Conservation (phyloP, 2,797 vertebrate genomes). For the Emydoidea blandingii region DNA sequence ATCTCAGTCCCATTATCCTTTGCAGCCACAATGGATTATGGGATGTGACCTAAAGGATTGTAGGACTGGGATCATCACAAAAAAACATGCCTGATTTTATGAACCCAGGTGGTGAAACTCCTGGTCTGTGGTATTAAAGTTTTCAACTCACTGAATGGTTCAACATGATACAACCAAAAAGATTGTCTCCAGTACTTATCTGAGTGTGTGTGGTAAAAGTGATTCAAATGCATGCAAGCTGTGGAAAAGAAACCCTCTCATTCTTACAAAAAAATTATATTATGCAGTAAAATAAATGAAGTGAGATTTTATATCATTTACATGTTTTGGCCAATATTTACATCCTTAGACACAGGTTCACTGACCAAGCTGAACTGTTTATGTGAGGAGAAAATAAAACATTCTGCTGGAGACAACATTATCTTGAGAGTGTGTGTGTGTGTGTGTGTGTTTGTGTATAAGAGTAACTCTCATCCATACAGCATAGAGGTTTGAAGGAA, state of each 20-base stretch:
- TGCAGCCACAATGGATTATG: too few species aligned
- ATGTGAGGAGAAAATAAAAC: background rate
- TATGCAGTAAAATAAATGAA: background rate
- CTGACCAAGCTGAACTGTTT: background rate
- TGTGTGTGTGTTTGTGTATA: too few species aligned
- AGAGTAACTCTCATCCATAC: background rate
- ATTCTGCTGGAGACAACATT: background rate
- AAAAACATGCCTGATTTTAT: background rate
- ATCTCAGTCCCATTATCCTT: too few species aligned
- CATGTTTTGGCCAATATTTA: background rate
- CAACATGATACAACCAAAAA: background rate
- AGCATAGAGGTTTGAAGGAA: background rate
- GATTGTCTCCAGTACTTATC: background rate
- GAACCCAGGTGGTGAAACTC: background rate
- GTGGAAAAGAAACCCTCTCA: background rate
- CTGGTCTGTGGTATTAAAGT: background rate
- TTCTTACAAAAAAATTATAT: background rate
- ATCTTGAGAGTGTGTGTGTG: background rate
- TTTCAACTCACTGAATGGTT: background rate
- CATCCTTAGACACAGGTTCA: background rate
- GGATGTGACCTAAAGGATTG: too few species aligned
- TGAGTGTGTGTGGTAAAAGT: background rate
- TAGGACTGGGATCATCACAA: too few species aligned
- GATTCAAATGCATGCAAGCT: background rate
- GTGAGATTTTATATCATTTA: background rate